These are phyloP conservation scores for Pachyrhynchus sulphureomaculatus DNA, from an alignment of 1,140 invertebrate species.

Conservation along the genomic window DNA sequence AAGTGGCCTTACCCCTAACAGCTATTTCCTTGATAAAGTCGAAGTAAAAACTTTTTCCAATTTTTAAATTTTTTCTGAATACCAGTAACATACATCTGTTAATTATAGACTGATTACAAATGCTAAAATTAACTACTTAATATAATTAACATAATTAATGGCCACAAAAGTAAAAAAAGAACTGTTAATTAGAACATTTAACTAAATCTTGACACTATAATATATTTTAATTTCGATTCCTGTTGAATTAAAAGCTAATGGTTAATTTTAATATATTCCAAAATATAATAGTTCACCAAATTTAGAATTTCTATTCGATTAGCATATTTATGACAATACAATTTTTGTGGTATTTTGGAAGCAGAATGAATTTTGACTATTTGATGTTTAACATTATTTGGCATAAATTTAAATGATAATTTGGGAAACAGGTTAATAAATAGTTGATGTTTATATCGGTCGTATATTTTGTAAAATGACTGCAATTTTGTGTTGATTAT, in stretches of 20 bases:
- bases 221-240: neutral
- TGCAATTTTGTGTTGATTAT: neutral
- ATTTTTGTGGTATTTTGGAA: slow-evolving; percentile 27
- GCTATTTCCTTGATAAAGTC: too few species aligned
- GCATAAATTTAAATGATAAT: slow-evolving; percentile 28
- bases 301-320: slow-evolving; percentile 30
- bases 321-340: slow-evolving; percentile 24
- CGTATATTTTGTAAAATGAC: neutral
- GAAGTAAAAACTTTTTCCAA: too few species aligned
- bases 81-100: too few species aligned
- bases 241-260: slow-evolving; percentile 2
- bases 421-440: slow-evolving; percentile 7
- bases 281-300: slow-evolving; percentile 21
- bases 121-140: too few species aligned
- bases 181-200: neutral
- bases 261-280: slow-evolving; percentile 20
- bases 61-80: too few species aligned
- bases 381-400: slow-evolving; percentile 28
- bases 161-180: neutral
- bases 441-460: neutral
- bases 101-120: too few species aligned
- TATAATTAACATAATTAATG: neutral
- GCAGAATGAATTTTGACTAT: slow-evolving; percentile 25
- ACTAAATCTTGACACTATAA: neutral
- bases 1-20: too few species aligned